Conservation (phyloP, 2,888 invertebrate genomes). For the Labia minor region DNA sequence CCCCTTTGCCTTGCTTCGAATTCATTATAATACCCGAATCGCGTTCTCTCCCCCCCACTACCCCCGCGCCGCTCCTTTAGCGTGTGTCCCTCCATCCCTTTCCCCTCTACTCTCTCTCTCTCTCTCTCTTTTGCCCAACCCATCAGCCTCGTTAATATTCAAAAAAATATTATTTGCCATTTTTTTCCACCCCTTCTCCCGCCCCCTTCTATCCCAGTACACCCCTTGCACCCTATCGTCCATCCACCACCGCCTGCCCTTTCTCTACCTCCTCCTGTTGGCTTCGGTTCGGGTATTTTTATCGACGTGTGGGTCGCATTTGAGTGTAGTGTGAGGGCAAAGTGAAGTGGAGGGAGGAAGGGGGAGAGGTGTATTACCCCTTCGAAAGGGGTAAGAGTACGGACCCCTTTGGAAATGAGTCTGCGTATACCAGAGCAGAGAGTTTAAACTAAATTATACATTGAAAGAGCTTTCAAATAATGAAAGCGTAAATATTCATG, state of each 20-base stretch:
- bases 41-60: no score
- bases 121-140: neutral
- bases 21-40: neutral
- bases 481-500: neutral
- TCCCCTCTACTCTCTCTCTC: no score
- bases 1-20: neutral
- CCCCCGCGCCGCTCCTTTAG: no score
- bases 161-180: neutral
- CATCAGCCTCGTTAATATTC: neutral
- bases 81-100: no score
- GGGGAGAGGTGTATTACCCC: no score
- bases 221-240: no score
- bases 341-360: neutral
- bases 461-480: neutral
- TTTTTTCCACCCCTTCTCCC: neutral
- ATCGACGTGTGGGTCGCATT: neutral
- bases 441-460: neutral
- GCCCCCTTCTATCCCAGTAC: no score
- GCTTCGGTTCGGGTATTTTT: neutral
- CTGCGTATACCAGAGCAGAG: neutral
- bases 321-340: neutral
- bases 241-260: no score
- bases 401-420: neutral
- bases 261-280: no score
- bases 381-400: no score